Evolutionary conservation across 1,140 invertebrate genomes (phyloP).

Genomic region (Achatina immaculata): DNA sequence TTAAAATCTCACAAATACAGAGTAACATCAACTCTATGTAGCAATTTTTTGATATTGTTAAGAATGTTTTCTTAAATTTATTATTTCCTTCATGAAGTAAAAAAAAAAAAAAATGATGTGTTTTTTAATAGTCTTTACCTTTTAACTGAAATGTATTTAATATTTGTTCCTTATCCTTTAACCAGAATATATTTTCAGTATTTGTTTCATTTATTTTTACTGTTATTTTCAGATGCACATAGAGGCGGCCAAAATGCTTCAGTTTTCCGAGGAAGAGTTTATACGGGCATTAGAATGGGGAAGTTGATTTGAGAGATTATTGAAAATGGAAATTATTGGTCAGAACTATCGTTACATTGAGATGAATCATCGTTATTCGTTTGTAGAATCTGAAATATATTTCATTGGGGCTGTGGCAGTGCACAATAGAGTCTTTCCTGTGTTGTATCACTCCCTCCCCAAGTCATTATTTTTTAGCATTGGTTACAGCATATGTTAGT

Average conservation of each 20-base stretch:
- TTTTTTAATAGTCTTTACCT: too few species aligned
- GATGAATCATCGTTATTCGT: background rate
- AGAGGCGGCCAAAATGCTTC: constrained; percentile 72
- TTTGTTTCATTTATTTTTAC: too few species aligned
- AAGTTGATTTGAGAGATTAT: constrained; percentile 55
- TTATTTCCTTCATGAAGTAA: too few species aligned
- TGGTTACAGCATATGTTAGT: background rate
- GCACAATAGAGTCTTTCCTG: background rate
- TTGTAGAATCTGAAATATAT: background rate
- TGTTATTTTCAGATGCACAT: constrained; percentile 68
- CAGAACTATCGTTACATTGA: background rate
- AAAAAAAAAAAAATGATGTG: too few species aligned
- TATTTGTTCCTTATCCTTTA: too few species aligned
- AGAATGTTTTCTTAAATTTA: too few species aligned
- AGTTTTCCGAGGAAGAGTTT: constrained; percentile 72
- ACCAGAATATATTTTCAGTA: too few species aligned
- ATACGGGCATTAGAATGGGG: constrained; percentile 71
- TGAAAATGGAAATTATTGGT: background rate
- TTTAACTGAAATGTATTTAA: too few species aligned
- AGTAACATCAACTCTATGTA: too few species aligned
- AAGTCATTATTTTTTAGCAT: background rate
- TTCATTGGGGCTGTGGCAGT: background rate
- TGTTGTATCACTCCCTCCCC: background rate
- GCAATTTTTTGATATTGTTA: too few species aligned
- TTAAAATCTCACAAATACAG: too few species aligned